Evolutionary conservation across 35 echinoderm and acorn worm species (phyloP), one percentile per base, ranked within the genome.

Genomic region (Heliocidaris erythrogramma): DNA sequence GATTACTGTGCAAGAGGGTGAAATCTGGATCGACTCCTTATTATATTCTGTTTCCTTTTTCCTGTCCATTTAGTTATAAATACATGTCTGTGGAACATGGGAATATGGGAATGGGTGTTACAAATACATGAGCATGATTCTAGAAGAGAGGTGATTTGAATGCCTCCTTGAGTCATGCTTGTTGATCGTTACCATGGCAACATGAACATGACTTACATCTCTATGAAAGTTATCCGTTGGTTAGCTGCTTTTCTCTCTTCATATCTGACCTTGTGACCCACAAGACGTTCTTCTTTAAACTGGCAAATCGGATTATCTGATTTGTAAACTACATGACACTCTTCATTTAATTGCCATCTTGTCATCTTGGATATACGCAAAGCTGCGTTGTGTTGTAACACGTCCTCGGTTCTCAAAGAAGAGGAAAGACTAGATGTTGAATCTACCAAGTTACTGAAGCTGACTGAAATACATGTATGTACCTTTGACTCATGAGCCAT

Each of bases 101-200:
- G n/a, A n/a, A n/a, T n/a, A n/a, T n/a, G n/a, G n/a, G 50, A 2
- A 13, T 53, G 50, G 50, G 13, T 53, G 50, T 13, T 53, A 8
- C 5, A 10, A 53, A 53, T 53, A 53, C 50, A 53, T 13, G 13
- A 10, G 52, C 52, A 56, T 56, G 52, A 56, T 56, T 56, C 52
- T 14, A 56, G 52, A 1, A 11, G 52, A n/a, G 27, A 27, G 21
- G 5, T 78, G 65, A 78, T 78, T 78, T n/a, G 65, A n/a, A 78
- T 78, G 65, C 27, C 65, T 78, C 65, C 65, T 5, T 27, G 65
- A 78, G 21, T 29, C 27, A 21, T 78, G 21, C 65, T 78, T 78
- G 65, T 78, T 78, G 65, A 78, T 78, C 65, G 65, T 78, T 78
- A 78, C 65, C 65, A 78, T 78, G 27, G 65, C 65, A 78, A 78